Conservation (phyloP, 2,888 invertebrate genomes). For the Acrobasis consociella region DNA sequence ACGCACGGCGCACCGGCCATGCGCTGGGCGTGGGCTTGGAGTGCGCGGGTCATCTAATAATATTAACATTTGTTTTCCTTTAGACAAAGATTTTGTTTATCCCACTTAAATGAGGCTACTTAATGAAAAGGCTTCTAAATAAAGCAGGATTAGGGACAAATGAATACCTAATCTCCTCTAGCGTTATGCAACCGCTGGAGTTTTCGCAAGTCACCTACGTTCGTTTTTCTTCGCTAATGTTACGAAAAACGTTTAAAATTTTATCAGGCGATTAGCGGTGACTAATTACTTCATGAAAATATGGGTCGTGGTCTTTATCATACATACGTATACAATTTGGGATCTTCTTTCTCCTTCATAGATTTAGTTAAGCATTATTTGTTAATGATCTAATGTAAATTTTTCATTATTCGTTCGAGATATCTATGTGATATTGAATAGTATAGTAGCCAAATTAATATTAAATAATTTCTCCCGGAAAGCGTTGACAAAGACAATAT, state of each 20-base stretch:
- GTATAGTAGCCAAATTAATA: no score
- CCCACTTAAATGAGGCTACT: background rate
- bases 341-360: no score
- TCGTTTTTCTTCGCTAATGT: conserved; percentile 16
- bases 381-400: no score
- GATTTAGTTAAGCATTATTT: no score
- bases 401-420: no score
- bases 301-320: background rate
- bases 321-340: background rate
- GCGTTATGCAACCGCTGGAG: background rate
- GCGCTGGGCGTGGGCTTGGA: no score
- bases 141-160: conserved; percentile 6
- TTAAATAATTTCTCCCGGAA: no score
- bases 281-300: conserved; percentile 21
- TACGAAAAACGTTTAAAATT: conserved; percentile 18
- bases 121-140: conserved; percentile 5
- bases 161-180: conserved; percentile 7
- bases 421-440: no score
- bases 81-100: background rate
- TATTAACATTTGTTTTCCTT: background rate
- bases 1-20: no score
- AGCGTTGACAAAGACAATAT: no score
- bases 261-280: conserved; percentile 20
- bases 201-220: conserved; percentile 19
- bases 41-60: no score